Evolutionary conservation across 2,888 invertebrate genomes (phyloP), one percentile per base, ranked within the genome.

Genomic region (Cantharis rufa): DNA sequence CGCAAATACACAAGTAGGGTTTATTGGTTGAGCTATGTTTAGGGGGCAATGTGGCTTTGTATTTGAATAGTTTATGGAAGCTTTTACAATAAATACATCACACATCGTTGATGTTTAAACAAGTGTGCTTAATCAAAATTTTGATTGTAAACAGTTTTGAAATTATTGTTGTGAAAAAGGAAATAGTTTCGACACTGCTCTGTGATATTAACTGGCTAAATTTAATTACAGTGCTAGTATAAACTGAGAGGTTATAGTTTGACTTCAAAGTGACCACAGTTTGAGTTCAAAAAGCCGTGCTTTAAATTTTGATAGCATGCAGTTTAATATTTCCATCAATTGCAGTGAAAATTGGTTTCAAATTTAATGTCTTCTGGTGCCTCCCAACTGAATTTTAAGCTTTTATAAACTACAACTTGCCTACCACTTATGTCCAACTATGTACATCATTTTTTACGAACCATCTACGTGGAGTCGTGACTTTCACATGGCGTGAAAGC

Each of bases 41-140:
- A 71, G 74, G 77, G 74, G 69, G 74, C 48, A 48, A 69, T 61
- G 71, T 73, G 24, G 63, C 28, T 70, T 73, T 62, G 74, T 61
- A 74, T 71, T 77, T 77, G 74, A 74, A 74, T 77, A 71, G 77
- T 74, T 77, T 77, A 74, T 77, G 74, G 68, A 77, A 71, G 63
- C 62, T 74, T 74, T 69, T 70, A 74, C 32, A 74, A 72, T 70
- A 64, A 73, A 16, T 48, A 74, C 15, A 62, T 28, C 21, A 71
- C 75, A 71, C 75, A 71, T 75, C 75, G 64, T 21, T 24, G 64
- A 66, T 66, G 64, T 18, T 66, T 66, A 66, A 66, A 66, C 64
- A 66, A 66, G 24, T 48, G 48, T 48, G 48, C 48, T 48, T 48
- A 48, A 48, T 48, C 48, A 48, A 48, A 48, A 48, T 48, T 48